phyloP scores from a whole-genome alignment of 2,888 invertebrate genomes.

The Mythimna albipuncta region DNA sequence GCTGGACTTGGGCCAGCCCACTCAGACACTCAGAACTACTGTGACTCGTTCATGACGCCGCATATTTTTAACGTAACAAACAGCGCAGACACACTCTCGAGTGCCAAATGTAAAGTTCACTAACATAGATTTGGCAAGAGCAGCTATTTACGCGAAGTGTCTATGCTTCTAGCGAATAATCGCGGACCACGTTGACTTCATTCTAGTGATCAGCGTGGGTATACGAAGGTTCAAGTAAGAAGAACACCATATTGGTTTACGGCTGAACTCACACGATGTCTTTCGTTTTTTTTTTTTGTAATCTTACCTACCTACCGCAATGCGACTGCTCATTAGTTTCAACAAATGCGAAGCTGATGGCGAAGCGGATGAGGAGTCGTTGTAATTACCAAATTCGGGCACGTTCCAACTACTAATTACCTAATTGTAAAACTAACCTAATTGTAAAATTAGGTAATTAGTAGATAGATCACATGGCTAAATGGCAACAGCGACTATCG shows the following conservation, averaged over 20 bases:
- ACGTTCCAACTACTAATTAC: neutral
- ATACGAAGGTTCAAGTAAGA: conserved; percentile 40
- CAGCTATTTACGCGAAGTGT: conserved; percentile 83
- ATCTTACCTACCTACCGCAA: too few species aligned
- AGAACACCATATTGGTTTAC: conserved; percentile 6
- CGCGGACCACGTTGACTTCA: conserved; percentile 66
- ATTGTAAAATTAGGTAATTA: too few species aligned
- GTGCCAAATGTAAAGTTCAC: conserved; percentile 90
- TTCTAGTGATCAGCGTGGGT: conserved; percentile 58
- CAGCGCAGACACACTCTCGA: conserved; percentile 84
- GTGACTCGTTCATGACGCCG: conserved; percentile 89
- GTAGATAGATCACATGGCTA: too few species aligned
- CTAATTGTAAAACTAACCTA: neutral
- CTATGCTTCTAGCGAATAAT: conserved; percentile 76
- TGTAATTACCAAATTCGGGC: conserved; percentile 1
- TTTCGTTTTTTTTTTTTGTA: neutral
- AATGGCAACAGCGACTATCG: too few species aligned
- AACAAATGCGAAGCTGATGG: neutral
- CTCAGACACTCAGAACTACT: conserved; percentile 77
- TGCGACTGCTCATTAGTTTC: neutral
- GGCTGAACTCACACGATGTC: conserved; percentile 1
- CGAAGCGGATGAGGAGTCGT: neutral
- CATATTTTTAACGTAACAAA: conserved; percentile 90
- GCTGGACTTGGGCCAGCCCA: conserved; percentile 85
- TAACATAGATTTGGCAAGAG: conserved; percentile 89